Evolutionary conservation across 2,797 vertebrate species (phyloP).

Genomic region (Pseudopleuronectes americanus): DNA sequence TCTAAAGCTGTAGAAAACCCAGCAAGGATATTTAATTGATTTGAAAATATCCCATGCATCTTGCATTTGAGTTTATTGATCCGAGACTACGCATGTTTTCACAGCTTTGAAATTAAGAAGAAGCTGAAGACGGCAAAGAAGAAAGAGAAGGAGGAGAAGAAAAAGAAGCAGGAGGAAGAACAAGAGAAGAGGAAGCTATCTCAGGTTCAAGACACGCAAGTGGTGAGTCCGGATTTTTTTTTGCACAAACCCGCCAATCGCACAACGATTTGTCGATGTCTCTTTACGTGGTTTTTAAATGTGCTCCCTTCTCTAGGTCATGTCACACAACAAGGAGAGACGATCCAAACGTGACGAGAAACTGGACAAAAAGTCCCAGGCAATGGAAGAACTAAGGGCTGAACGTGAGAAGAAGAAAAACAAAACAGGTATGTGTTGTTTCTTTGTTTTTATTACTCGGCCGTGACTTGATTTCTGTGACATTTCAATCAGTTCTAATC

Average conservation of each 20-base stretch:
- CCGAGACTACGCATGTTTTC: background rate
- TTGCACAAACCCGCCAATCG: background rate
- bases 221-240: constrained; percentile 75
- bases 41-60: too few relatives aligned
- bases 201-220: constrained; percentile 96
- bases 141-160: constrained; percentile 99
- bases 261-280: background rate
- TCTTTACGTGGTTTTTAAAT: background rate
- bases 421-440: constrained; percentile 88
- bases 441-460: background rate
- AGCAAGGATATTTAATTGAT: too few relatives aligned
- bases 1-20: too few relatives aligned
- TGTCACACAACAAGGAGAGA: constrained; percentile 98
- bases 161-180: constrained; percentile 98
- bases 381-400: constrained; percentile 98
- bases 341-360: constrained; percentile 97
- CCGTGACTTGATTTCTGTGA: background rate
- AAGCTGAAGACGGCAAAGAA: constrained; percentile 98
- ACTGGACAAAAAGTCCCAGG: constrained; percentile 98
- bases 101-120: constrained; percentile 99
- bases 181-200: constrained; percentile 97
- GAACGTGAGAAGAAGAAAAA: constrained; percentile 99
- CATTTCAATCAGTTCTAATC: background rate
- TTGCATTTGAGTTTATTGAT: background rate
- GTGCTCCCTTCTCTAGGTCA: constrained; percentile 83